A percentile compares a stretch with the other conserved stretches of the same genome.
These are phyloP conservation scores for Podarcis lilfordi DNA, from an alignment of 2,797 vertebrate genomes.

Conservation along the genomic window DNA sequence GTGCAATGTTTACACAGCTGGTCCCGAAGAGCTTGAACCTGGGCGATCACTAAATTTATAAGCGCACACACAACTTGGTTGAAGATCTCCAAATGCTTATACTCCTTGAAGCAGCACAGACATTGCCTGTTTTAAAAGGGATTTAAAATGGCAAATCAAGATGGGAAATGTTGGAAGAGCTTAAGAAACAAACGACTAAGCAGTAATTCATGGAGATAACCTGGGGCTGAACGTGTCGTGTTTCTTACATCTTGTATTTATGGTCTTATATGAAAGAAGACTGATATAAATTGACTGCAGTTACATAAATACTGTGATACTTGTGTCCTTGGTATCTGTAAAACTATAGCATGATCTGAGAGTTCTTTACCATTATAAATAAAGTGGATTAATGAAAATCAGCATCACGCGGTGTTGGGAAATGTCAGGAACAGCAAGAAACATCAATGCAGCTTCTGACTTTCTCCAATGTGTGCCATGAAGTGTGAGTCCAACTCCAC, in stretches of 20 bases:
- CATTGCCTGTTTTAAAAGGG: conserved; percentile 86
- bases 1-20: conserved; percentile 89
- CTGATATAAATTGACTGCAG: not conserved
- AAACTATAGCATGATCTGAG: not conserved
- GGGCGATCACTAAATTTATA: conserved; percentile 97
- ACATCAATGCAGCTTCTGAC: not conserved
- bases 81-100: conserved; percentile 99
- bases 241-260: not conserved
- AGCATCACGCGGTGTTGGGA: not conserved
- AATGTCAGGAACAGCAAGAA: not conserved
- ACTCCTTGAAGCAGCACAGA: conserved; percentile 99
- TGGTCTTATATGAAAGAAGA: not conserved
- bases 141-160: conserved; percentile 36
- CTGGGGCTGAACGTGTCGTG: not conserved
- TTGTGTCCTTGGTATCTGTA: not conserved
- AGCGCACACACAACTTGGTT: conserved; percentile 98
- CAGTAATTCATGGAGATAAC: not conserved
- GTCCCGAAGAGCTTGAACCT: conserved; percentile 95
- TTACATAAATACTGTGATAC: not conserved
- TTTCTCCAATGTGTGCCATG: not conserved
- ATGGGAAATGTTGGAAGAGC: not conserved
- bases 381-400: not conserved
- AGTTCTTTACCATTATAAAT: not conserved
- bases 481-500: not conserved
- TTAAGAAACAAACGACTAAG: not conserved